These are phyloP conservation scores for Gymnorhina tibicen DNA, from an alignment of 2,113 vertebrate species.

Conservation along the genomic window DNA sequence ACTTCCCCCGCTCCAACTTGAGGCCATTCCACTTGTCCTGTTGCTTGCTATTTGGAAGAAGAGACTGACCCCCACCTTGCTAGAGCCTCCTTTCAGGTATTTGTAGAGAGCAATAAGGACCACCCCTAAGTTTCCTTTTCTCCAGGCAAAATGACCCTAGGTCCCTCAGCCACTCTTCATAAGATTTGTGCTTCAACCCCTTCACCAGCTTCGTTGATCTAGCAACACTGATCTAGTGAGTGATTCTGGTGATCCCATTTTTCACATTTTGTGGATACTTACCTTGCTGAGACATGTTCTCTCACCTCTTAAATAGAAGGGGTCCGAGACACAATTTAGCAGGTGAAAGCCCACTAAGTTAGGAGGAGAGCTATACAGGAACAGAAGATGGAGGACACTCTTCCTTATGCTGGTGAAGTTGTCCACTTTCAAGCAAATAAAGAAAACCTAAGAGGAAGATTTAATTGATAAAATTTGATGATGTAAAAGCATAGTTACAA, in stretches of 20 bases:
- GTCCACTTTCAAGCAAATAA: neutral
- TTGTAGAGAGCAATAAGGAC: neutral
- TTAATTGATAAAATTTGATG: neutral
- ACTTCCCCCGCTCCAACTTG: fast-evolving
- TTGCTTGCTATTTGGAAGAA: neutral
- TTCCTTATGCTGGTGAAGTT: neutral
- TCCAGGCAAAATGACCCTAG: neutral
- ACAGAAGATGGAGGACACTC: neutral
- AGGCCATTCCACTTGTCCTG: neutral
- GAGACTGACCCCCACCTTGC: neutral
- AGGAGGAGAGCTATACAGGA: neutral
- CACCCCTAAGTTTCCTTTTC: neutral
- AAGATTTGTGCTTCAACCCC: neutral
- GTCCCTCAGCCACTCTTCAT: neutral
- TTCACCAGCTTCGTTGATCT: neutral
- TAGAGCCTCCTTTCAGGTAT: neutral
- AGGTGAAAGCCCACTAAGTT: neutral
- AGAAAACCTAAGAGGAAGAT: neutral
- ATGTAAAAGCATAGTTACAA: neutral
- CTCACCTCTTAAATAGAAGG: neutral
- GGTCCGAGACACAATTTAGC: neutral
- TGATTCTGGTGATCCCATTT: neutral
- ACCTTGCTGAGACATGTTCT: neutral
- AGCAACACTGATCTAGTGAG: neutral
- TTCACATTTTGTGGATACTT: neutral